phyloP scores from a whole-genome alignment of 2,113 vertebrate species.

The Saimiri boliviensis region DNA sequence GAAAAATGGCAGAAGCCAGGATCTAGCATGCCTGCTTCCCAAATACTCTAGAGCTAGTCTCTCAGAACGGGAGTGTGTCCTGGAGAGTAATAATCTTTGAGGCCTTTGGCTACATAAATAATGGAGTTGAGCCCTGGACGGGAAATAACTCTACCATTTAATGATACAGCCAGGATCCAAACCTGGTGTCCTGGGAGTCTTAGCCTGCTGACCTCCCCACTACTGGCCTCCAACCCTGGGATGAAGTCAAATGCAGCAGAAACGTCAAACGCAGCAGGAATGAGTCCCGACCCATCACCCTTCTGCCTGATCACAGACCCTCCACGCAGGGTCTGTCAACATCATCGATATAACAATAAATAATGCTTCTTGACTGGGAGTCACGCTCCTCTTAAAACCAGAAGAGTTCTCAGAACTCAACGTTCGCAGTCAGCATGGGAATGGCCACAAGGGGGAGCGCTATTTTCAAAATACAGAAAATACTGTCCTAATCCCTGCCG shows the following conservation, averaged over 20 bases:
- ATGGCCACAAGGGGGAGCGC: slow-evolving; percentile 45
- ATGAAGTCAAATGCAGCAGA: too few relatives aligned
- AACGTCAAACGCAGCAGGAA: too few relatives aligned
- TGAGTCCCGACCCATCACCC: background rate
- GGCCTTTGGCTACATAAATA: background rate
- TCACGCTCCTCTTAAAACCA: background rate
- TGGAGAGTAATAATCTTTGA: background rate
- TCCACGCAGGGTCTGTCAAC: background rate
- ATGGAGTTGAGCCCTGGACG: too few relatives aligned
- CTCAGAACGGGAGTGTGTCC: background rate
- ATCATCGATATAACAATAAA: background rate
- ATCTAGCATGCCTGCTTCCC: too few relatives aligned
- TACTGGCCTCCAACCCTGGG: background rate
- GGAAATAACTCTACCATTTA: background rate
- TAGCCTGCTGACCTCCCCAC: background rate
- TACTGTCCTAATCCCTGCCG: background rate
- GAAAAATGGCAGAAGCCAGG: background rate
- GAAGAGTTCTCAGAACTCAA: background rate
- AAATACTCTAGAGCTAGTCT: background rate
- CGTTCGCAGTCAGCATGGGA: background rate
- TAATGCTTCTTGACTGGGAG: background rate
- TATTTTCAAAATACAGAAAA: slow-evolving; percentile 2
- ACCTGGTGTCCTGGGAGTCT: background rate
- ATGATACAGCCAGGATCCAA: background rate
- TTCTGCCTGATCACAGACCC: too few relatives aligned